phyloP scores from a whole-genome alignment of 2,797 vertebrate species.

The Mus minutoides region DNA sequence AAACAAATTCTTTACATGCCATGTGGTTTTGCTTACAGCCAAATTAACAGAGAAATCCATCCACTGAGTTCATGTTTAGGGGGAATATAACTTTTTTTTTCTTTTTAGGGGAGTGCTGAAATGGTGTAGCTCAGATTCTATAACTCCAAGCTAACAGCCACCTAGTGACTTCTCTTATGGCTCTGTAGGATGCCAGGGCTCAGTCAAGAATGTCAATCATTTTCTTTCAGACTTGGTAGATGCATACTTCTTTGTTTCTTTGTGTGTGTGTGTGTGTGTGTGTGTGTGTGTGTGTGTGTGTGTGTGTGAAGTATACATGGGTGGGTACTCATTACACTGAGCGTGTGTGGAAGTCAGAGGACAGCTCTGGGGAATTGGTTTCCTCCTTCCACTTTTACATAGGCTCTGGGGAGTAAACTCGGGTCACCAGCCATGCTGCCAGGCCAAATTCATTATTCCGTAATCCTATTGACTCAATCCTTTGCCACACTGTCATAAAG shows the following conservation, averaged over 20 bases:
- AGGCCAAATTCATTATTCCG: slow-evolving; percentile 22
- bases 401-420: background rate
- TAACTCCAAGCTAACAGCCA: slow-evolving; percentile 71
- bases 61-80: rapidly evolving
- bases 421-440: background rate
- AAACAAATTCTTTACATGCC: slow-evolving; percentile 56
- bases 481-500: background rate
- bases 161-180: background rate
- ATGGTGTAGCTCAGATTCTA: slow-evolving; percentile 58
- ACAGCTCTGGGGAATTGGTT: background rate
- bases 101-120: slow-evolving; percentile 21
- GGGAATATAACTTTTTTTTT: slow-evolving; percentile 53
- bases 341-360: background rate
- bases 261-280: no score
- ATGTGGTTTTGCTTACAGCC: slow-evolving; percentile 73
- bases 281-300: background rate
- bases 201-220: slow-evolving; percentile 32
- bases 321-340: background rate
- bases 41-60: slow-evolving; percentile 58
- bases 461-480: background rate
- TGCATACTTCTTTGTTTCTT: slow-evolving; percentile 33
- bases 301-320: background rate
- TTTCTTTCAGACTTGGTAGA: slow-evolving; percentile 55
- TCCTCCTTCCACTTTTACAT: background rate
- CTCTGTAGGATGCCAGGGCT: slow-evolving; percentile 20